Conservation (phyloP, 2,888 invertebrate genomes). For the Drosophila putrida region DNA sequence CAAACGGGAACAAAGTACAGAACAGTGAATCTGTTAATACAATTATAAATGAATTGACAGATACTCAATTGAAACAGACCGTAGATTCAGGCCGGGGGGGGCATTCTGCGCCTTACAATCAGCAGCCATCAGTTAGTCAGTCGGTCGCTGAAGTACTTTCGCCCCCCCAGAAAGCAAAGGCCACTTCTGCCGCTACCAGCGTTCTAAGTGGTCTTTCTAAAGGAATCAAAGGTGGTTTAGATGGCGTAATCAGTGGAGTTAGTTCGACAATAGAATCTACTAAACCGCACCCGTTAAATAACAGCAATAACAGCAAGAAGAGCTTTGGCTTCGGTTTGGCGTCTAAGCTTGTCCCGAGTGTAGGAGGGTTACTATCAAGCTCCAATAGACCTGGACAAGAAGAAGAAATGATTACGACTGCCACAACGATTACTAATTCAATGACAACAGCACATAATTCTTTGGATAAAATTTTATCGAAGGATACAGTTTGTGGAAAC, state of each 20-base stretch:
- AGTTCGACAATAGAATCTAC: constrained; percentile 52
- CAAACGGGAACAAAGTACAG: constrained; percentile 3
- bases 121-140: neutral
- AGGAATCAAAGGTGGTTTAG: constrained; percentile 82
- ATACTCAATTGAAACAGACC: constrained; percentile 28
- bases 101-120: constrained; percentile 64
- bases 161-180: constrained; percentile 69
- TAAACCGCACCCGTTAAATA: constrained; percentile 1
- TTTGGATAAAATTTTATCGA: neutral
- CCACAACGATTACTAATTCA: constrained; percentile 8
- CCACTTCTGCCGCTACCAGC: constrained; percentile 69
- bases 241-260: constrained; percentile 79
- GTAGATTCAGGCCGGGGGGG: constrained; percentile 28
- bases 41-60: neutral
- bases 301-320: constrained; percentile 49
- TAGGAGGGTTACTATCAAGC: constrained; percentile 70
- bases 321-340: constrained; percentile 81
- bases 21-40: neutral
- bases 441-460: constrained; percentile 5
- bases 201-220: constrained; percentile 82
- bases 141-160: constrained; percentile 11
- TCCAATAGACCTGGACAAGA: constrained; percentile 27
- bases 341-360: constrained; percentile 82
- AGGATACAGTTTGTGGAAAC: constrained; percentile 11
- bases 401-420: constrained; percentile 25